These are phyloP conservation scores for Acestrorhynchus altus DNA, from an alignment of 2,797 vertebrate genomes.

Conservation along the genomic window DNA sequence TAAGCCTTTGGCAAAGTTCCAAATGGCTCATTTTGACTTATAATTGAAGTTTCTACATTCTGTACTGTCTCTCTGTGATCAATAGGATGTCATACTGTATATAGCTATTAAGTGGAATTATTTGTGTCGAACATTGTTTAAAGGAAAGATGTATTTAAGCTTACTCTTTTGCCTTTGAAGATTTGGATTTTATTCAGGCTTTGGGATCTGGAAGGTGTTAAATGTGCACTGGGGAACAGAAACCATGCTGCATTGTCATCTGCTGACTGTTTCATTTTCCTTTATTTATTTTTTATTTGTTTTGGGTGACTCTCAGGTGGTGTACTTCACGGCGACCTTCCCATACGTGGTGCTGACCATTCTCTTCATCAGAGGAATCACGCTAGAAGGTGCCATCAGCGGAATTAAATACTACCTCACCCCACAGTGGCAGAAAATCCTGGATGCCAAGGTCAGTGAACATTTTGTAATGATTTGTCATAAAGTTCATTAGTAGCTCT, in stretches of 20 bases:
- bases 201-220: too few species aligned
- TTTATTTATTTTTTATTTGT: neutral
- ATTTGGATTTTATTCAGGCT: too few species aligned
- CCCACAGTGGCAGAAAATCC: conserved; percentile 97
- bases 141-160: neutral
- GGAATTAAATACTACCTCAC: conserved; percentile 98
- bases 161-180: too few species aligned
- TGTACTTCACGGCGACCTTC: conserved; percentile 98
- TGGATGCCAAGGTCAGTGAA: conserved; percentile 92
- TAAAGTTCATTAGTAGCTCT: neutral
- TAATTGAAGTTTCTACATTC: neutral
- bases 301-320: conserved; percentile 81
- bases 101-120: neutral
- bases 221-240: too few species aligned
- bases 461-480: neutral
- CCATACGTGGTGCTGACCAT: conserved; percentile 97
- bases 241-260: neutral
- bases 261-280: conserved; percentile 4
- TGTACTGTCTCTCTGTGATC: too few species aligned
- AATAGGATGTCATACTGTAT: neutral
- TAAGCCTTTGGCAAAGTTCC: neutral
- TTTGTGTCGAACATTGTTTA: neutral
- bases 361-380: conserved; percentile 96
- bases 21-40: neutral
- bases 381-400: conserved; percentile 90